phyloP scores from a whole-genome alignment of 64 coral and sea anemone genomes.

The Pachyseris speciosa region DNA sequence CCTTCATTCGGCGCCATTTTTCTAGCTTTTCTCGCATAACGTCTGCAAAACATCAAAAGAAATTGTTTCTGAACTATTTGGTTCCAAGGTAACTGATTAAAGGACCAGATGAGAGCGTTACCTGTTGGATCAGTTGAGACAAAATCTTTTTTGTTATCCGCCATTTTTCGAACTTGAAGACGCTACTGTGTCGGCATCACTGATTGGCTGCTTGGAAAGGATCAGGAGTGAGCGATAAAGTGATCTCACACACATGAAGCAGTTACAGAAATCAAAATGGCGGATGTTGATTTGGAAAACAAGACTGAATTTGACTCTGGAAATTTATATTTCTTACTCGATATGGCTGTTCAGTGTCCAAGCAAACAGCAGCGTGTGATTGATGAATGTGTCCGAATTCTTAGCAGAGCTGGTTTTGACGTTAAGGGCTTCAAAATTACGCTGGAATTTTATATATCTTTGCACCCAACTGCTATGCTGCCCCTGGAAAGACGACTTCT shows the following conservation, averaged over 20 bases:
- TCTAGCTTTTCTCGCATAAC: constrained; percentile 44
- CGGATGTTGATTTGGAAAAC: not conserved
- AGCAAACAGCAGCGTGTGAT: not conserved
- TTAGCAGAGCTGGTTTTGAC: not conserved
- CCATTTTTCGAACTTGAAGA: constrained; percentile 66
- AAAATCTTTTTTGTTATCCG: constrained; percentile 20
- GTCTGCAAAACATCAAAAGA: not conserved
- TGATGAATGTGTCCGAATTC: not conserved
- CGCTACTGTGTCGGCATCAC: not conserved
- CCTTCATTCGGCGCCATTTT: constrained; percentile 58
- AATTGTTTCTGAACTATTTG: not conserved
- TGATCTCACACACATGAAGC: too few species aligned
- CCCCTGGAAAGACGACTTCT: not conserved
- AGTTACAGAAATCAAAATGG: not conserved
- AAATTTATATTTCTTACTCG: not conserved
- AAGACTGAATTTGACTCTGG: too few species aligned
- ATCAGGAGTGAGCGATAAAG: not conserved
- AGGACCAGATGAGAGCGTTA: not conserved
- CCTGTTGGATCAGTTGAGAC: not conserved
- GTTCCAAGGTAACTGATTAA: not conserved
- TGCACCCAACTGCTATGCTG: not conserved
- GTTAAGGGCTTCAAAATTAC: not conserved
- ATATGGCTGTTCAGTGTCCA: constrained; percentile 10
- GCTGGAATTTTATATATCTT: constrained; percentile 45
- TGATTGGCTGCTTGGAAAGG: not conserved